These are phyloP conservation scores for Kryphioiulus occultus DNA, from an alignment of 2,888 invertebrate genomes.

Conservation along the genomic window DNA sequence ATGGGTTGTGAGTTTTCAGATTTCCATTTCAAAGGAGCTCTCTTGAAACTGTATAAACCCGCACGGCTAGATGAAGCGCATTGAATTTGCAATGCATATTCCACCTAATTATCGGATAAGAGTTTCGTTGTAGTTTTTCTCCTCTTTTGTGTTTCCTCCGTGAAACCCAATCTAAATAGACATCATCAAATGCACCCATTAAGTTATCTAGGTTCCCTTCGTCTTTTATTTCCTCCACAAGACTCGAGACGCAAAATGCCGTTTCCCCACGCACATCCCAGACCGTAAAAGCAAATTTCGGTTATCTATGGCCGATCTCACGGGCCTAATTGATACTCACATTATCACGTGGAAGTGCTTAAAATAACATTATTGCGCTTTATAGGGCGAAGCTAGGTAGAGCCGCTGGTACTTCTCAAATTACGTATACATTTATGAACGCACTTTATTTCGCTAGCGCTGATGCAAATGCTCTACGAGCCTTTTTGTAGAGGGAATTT, in stretches of 20 bases:
- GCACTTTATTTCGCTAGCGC: neutral
- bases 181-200: conserved; percentile 39
- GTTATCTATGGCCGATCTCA: conserved; percentile 45
- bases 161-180: conserved; percentile 44
- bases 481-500: neutral
- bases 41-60: conserved; percentile 26
- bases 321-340: conserved; percentile 50
- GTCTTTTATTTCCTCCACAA: neutral
- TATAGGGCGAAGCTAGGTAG: conserved; percentile 20
- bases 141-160: conserved; percentile 43
- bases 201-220: conserved; percentile 19
- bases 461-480: neutral
- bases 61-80: neutral
- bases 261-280: neutral
- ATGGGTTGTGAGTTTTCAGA: neutral
- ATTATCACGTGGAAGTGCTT: conserved; percentile 49
- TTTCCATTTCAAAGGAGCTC: conserved; percentile 37
- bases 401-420: conserved; percentile 3
- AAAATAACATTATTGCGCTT: conserved; percentile 49
- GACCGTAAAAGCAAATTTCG: conserved; percentile 42
- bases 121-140: conserved; percentile 22
- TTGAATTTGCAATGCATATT: conserved; percentile 48
- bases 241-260: neutral
- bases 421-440: conserved; percentile 34
- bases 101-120: conserved; percentile 49